These are phyloP conservation scores for Chrysemys picta DNA, from an alignment of 2,113 vertebrate species.

Conservation along the genomic window DNA sequence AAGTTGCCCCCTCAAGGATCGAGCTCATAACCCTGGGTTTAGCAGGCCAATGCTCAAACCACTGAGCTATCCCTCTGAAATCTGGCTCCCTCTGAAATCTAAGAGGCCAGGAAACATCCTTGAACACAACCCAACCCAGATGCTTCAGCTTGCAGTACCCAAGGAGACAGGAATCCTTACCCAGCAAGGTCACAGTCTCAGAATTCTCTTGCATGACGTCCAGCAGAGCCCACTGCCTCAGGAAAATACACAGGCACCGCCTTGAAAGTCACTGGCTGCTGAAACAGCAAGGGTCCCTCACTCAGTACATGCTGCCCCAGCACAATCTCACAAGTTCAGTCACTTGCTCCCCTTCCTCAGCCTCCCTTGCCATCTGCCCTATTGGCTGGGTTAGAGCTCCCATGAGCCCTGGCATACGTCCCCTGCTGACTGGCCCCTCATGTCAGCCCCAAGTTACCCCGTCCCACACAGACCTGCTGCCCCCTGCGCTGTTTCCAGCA, in stretches of 20 bases:
- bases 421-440: too few species aligned
- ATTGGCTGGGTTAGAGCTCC: neutral
- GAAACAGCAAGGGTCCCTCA: neutral
- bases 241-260: neutral
- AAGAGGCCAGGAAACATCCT: neutral
- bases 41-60: too few species aligned
- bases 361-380: too few species aligned
- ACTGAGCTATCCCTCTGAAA: too few species aligned
- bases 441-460: too few species aligned
- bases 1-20: too few species aligned
- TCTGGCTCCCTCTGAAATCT: too few species aligned
- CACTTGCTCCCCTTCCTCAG: too few species aligned
- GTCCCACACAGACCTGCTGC: too few species aligned
- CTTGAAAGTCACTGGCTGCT: neutral
- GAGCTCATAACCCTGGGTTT: too few species aligned
- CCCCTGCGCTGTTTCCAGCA: neutral
- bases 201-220: neutral
- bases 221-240: neutral
- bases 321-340: too few species aligned
- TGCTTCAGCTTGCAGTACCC: neutral
- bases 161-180: neutral
- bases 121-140: neutral
- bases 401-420: too few species aligned
- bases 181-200: neutral
- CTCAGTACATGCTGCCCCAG: neutral